phyloP scores from a whole-genome alignment of 2,888 invertebrate species.

The Lasioglossum lativentre region DNA sequence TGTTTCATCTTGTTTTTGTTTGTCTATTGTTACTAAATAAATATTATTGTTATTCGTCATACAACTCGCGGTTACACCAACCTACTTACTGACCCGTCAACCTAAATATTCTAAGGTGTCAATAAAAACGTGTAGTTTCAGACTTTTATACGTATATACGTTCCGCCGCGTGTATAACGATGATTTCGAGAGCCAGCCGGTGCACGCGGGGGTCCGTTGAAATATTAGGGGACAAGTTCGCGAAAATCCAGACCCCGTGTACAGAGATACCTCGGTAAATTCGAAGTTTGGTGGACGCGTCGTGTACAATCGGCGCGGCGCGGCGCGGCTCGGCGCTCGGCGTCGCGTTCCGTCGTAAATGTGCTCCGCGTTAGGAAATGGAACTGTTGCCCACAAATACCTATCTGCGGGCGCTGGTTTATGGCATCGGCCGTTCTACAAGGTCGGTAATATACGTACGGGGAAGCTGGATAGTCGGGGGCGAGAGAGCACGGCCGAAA shows the following conservation, averaged over 20 bases:
- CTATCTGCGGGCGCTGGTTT: constrained; percentile 56
- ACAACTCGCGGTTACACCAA: too few species aligned
- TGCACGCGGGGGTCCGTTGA: neutral
- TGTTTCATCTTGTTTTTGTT: too few species aligned
- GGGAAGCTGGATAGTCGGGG: constrained; percentile 52
- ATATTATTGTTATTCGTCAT: too few species aligned
- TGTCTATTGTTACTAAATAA: too few species aligned
- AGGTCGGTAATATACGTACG: constrained; percentile 56
- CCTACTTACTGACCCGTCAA: too few species aligned
- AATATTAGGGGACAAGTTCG: constrained; percentile 4
- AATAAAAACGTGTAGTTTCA: too few species aligned
- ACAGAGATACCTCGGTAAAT: constrained; percentile 39
- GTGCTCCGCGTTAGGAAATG: constrained; percentile 54
- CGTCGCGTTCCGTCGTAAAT: constrained; percentile 13
- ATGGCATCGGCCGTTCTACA: constrained; percentile 45
- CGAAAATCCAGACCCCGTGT: constrained; percentile 33
- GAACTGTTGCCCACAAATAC: constrained; percentile 59
- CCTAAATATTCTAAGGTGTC: too few species aligned
- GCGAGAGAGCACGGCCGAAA: constrained; percentile 49
- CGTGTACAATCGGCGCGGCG: constrained; percentile 17
- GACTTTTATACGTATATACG: too few species aligned
- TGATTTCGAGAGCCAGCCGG: neutral
- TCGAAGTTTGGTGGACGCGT: constrained; percentile 43
- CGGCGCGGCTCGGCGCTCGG: neutral
- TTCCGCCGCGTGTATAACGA: neutral